phyloP scores from a whole-genome alignment of 1,140 invertebrate genomes.

The Apis dorsata region DNA sequence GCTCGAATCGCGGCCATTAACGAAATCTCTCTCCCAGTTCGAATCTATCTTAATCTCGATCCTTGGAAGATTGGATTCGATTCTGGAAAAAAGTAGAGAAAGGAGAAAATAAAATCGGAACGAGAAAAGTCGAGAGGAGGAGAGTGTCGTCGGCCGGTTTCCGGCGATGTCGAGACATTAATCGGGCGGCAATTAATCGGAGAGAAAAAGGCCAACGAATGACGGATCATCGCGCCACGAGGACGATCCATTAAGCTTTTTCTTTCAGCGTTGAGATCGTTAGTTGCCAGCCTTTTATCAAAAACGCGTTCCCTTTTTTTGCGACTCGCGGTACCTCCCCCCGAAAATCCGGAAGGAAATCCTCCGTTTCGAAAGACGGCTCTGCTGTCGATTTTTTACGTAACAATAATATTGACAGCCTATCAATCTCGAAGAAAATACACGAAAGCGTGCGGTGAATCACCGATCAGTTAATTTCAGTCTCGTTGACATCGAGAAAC shows the following conservation, averaged over 20 bases:
- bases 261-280: slow-evolving; percentile 58
- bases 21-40: neutral
- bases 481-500: too few relatives aligned
- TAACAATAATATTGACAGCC: neutral
- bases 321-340: slow-evolving; percentile 49
- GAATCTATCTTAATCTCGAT: neutral
- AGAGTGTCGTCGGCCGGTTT: too few relatives aligned
- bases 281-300: slow-evolving; percentile 61
- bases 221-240: slow-evolving; percentile 64
- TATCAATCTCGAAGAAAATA: too few relatives aligned
- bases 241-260: slow-evolving; percentile 68
- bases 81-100: neutral
- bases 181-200: slow-evolving; percentile 72
- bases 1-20: slow-evolving; percentile 2
- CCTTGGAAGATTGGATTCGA: neutral
- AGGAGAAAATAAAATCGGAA: neutral
- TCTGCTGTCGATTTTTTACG: slow-evolving; percentile 23
- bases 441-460: too few relatives aligned
- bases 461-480: too few relatives aligned
- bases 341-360: slow-evolving; percentile 50
- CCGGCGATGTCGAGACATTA: slow-evolving; percentile 63
- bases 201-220: slow-evolving; percentile 54
- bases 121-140: neutral
- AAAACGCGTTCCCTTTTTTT: slow-evolving; percentile 45
- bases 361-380: slow-evolving; percentile 49